Evolutionary conservation across 30 jellyfish, hydroid and myxozoan species (phyloP).

Genomic region (Pelagia noctiluca): DNA sequence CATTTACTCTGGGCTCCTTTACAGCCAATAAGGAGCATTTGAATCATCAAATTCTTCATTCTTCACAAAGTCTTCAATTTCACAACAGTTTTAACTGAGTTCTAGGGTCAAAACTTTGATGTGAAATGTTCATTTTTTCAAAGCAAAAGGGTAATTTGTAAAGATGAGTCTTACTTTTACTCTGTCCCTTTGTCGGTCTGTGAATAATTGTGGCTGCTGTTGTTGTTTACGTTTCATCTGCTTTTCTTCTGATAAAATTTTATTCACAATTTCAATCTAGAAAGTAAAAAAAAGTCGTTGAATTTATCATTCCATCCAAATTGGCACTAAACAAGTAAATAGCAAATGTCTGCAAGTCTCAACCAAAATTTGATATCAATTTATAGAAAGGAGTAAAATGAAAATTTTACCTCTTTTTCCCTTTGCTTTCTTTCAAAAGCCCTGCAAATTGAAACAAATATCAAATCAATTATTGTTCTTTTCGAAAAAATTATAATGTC

Average conservation of each 20-base stretch:
- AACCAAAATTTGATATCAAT: no score
- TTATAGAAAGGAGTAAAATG: neutral
- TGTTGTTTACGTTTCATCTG: slow-evolving; percentile 85
- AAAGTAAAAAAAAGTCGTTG: slow-evolving; percentile 1
- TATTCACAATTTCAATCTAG: slow-evolving; percentile 87
- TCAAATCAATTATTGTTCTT: neutral
- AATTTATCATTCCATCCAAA: neutral
- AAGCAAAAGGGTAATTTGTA: no score
- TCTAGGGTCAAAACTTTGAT: no score
- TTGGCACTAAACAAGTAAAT: no score
- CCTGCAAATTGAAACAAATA: slow-evolving; percentile 34
- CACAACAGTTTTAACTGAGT: no score
- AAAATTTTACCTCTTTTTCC: slow-evolving; percentile 78
- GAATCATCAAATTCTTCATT: no score
- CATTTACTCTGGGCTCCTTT: no score
- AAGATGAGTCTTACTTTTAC: slow-evolving; percentile 69
- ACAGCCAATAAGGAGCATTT: no score
- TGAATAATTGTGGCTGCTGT: slow-evolving; percentile 90
- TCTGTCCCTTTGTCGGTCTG: slow-evolving; percentile 82
- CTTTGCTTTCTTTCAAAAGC: slow-evolving; percentile 95
- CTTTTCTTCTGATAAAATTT: slow-evolving; percentile 83
- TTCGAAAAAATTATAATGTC: no score
- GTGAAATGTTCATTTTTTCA: no score
- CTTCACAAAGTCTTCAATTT: no score
- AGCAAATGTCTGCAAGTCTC: no score